Base-by-base conservation (phyloP, 2,113 vertebrate genomes). In the Triplophysa dalaica region DNA sequence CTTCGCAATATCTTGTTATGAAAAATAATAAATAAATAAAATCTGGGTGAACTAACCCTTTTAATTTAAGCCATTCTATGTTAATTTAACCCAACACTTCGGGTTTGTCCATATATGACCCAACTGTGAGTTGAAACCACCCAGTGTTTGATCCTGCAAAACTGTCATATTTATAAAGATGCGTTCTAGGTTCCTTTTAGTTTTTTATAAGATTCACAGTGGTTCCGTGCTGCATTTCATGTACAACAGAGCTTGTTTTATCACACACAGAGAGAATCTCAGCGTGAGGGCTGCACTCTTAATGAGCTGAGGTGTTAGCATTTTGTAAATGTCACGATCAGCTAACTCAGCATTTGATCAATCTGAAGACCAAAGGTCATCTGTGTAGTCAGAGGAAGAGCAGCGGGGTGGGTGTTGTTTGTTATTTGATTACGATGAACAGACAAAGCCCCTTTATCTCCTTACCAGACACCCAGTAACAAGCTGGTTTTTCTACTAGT, bases 281-380 rank as follows among this genome's bases (percentile, higher is more conserved):
- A 38, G 65, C 16, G 33, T 66, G 43, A 50, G 63, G 70, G 48
- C 73, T 77, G 67, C 86, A 87, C 79, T 89, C 91, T 92, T 93
- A 93, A 93, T 90, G 88, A 93, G 89, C 85, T 81, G 80, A 83
- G 88, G 88, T 89, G 88, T 89, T 90, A 91, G 89, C 90, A 91
- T 91, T 91, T 92, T 90, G 87, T 87, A 93, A 93, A 93, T 93
- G 92, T 92, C 92, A 93, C 84, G 87, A 6, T 91, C 87, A 90
- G 89, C 90, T 78, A 89, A 81, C 79, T 88, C 87, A 90, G 89
- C 89, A 89, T 91, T 93, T 92, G 92, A 93, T 93, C 92, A 92
- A 91, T 92, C 91, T 90, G 82, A 87, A 88, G 90, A 89, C 79
- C 88, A 93, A 93, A 93, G 92, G 92, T 92, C 92, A 93, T 82